Conservation (phyloP, 1,140 invertebrate genomes). For the Neotoxoptera formosana region DNA sequence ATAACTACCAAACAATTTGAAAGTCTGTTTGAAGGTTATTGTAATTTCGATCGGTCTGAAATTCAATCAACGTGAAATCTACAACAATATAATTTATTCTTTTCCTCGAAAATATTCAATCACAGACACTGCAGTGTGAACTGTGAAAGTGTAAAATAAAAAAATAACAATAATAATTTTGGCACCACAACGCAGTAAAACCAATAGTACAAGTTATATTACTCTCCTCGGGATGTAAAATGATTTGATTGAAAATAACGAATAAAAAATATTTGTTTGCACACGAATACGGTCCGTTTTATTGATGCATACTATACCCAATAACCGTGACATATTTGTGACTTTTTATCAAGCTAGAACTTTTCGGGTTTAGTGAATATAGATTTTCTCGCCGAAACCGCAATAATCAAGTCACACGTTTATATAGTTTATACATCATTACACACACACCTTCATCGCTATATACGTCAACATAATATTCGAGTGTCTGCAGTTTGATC, state of each 20-base stretch:
- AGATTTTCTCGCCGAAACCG: background rate
- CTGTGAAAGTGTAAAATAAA: conserved; percentile 12
- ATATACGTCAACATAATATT: background rate
- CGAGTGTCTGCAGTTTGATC: background rate
- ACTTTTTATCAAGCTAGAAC: background rate
- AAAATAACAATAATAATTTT: conserved; percentile 31
- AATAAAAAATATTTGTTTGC: conserved; percentile 20
- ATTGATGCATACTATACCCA: background rate
- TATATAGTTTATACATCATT: background rate
- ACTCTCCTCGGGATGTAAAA: background rate
- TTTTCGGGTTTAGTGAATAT: background rate
- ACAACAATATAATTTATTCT: background rate
- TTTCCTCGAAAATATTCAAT: conserved; percentile 17
- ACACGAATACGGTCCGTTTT: background rate
- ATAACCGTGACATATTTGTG: background rate
- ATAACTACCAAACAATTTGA: background rate
- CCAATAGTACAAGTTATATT: conserved; percentile 17
- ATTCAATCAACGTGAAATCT: conserved; percentile 1
- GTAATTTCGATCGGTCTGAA: background rate
- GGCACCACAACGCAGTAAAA: background rate
- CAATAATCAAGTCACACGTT: conserved; percentile 2
- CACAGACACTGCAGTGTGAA: background rate
- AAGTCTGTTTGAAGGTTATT: conserved; percentile 4
- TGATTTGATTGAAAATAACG: conserved; percentile 6
- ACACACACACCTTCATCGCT: background rate